Base-by-base conservation (phyloP, 2,888 invertebrate genomes). In the Tridacna crocea region DNA sequence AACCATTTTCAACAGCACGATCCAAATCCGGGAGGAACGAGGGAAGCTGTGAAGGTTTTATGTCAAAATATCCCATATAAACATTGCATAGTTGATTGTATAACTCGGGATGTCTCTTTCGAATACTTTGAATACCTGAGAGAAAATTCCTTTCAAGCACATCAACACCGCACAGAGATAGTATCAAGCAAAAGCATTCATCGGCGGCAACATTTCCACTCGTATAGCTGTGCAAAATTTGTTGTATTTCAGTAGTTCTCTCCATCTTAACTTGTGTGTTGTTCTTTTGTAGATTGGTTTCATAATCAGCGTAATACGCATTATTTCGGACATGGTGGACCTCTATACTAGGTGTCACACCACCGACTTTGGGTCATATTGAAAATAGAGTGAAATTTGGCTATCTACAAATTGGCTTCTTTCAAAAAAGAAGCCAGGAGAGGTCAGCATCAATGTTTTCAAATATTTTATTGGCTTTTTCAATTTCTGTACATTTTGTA, bases 141-240 rank as follows among this genome's bases (percentile, higher is more conserved):
- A 78, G 72, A 72, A 90, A 88, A n/a, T 77, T 48, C 4, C 36
- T n/a, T 68, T 82, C 78, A 8, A 83, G 77, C 22, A 75, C 72
- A 27, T 88, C 85, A 60, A 85, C 84, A 11, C 89, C 89, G 65
- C 80, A 74, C 13, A 89, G 36, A 13, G 90, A 90, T 10, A 90
- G 58, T 27, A 88, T 75, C 80, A 90, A 55, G 68, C 88, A 88
- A 75, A 90, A 90, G 75, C 88, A 90, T 77, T 90, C 90, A n/a
- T 89, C 90, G 22, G 84, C 88, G 26, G 48, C 65, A 12, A 72
- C 72, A 12, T 60, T 58, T 17, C 84, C 83, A 51, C 51, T 47
- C 36, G 19, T 65, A 75, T 74, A 88, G 22, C 73, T 75, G 2
- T 26, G 22, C 6, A 87, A 66, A 77, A 87, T 82, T 10, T 61